These are phyloP conservation scores for Tenthredo livida DNA, from an alignment of 2,888 invertebrate genomes.

Conservation along the genomic window DNA sequence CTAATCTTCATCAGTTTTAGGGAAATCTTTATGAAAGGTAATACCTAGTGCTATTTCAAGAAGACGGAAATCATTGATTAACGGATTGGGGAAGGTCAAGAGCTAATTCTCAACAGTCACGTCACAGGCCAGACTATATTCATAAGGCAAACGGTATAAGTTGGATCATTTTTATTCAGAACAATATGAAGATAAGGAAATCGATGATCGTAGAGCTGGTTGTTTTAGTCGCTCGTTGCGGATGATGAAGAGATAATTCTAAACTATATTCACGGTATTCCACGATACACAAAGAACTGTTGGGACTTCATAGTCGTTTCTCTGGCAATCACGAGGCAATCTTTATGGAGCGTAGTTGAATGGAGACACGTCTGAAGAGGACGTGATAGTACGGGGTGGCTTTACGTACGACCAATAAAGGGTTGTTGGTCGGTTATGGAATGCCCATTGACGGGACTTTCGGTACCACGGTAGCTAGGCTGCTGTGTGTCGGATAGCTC, in stretches of 20 bases:
- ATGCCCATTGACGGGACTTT: conserved; percentile 71
- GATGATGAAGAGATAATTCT: conserved; percentile 20
- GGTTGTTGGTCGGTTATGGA: conserved; percentile 57
- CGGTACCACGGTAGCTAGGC: conserved; percentile 59
- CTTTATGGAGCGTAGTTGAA: conserved; percentile 44
- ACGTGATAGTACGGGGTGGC: conserved; percentile 31
- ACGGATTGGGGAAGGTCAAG: background rate
- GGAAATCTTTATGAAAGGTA: background rate
- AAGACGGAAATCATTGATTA: conserved; percentile 2
- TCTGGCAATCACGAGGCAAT: conserved; percentile 20
- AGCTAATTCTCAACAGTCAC: conserved; percentile 6
- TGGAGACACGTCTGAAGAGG: conserved; percentile 50
- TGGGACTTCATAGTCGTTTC: conserved; percentile 16
- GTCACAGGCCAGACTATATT: background rate
- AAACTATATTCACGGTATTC: background rate
- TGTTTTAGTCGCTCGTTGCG: background rate
- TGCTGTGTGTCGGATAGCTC: conserved; percentile 57
- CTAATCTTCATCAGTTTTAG: background rate
- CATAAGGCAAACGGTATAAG: background rate
- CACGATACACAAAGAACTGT: background rate
- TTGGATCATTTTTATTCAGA: background rate
- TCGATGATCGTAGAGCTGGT: background rate
- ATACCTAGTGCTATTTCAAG: no score
- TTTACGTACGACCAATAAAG: conserved; percentile 53
- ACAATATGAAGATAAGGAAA: background rate